phyloP scores from a whole-genome alignment of 2,797 vertebrate genomes.

The Phataginus tetradactyla region DNA sequence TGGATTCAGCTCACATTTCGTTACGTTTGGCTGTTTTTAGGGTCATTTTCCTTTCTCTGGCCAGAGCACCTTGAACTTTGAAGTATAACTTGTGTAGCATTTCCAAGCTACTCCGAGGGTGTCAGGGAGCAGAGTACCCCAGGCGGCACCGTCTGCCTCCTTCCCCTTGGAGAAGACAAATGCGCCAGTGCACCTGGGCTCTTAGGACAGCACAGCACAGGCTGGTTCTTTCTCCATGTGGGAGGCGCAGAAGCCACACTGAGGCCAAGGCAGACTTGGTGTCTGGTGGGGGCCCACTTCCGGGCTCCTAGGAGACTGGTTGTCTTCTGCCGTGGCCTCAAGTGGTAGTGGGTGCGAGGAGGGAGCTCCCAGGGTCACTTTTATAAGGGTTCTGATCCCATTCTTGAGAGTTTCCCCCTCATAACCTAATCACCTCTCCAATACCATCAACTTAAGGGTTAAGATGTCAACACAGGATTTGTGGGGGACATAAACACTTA shows the following conservation, averaged over 20 bases:
- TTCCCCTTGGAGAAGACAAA: neutral
- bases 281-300: neutral
- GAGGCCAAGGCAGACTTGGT: neutral
- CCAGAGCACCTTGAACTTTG: neutral
- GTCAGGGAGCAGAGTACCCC: fast-evolving
- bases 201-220: neutral
- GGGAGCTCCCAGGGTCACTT: neutral
- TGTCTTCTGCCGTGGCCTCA: neutral
- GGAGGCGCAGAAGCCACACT: neutral
- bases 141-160: neutral
- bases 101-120: neutral
- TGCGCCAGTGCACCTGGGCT: neutral
- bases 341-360: too few species aligned
- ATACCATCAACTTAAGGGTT: neutral
- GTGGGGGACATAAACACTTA: neutral
- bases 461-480: conserved; percentile 6
- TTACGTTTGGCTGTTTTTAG: neutral
- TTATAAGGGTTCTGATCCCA: neutral
- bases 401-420: neutral
- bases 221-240: neutral
- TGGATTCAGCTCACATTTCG: neutral
- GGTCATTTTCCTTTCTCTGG: neutral
- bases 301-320: neutral
- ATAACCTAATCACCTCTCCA: neutral
- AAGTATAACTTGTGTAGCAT: neutral